Evolutionary conservation across 2,113 vertebrate genomes (phyloP).

Genomic region (Amphiprion percula): DNA sequence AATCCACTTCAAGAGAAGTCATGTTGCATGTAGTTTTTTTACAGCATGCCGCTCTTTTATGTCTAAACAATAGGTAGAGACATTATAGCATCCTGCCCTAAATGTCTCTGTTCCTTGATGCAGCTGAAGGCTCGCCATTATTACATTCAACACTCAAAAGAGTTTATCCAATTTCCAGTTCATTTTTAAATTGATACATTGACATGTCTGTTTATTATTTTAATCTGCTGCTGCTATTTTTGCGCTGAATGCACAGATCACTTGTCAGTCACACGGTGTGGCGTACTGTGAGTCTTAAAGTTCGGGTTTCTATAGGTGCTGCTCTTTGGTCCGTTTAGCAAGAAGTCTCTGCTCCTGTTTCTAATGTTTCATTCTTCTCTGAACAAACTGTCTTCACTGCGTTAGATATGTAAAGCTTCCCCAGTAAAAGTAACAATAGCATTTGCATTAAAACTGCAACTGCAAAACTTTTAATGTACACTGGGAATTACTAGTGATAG

Average conservation of each 20-base stretch:
- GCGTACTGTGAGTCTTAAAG: background rate
- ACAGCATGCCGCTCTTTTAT: background rate
- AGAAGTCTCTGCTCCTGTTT: background rate
- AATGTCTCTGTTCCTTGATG: background rate
- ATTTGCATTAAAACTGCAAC: background rate
- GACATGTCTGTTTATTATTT: too few species aligned
- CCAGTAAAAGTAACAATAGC: background rate
- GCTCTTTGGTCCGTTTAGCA: background rate
- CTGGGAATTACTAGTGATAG: background rate
- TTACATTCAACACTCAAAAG: too few species aligned
- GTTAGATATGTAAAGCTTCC: background rate
- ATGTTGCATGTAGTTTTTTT: background rate
- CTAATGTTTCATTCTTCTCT: background rate
- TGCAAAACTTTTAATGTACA: background rate
- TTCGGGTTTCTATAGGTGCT: constrained; percentile 23
- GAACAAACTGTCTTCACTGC: background rate
- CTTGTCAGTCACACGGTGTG: constrained; percentile 5
- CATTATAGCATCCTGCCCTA: background rate
- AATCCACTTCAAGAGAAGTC: constrained; percentile 20
- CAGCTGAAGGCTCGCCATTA: background rate
- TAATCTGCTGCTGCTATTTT: background rate
- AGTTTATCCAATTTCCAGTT: too few species aligned
- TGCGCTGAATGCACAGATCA: constrained; percentile 18
- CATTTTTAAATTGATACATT: too few species aligned
- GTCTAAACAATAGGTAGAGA: background rate